Evolutionary conservation across 2,797 vertebrate species (phyloP).

Genomic region (Rhinella marina): DNA sequence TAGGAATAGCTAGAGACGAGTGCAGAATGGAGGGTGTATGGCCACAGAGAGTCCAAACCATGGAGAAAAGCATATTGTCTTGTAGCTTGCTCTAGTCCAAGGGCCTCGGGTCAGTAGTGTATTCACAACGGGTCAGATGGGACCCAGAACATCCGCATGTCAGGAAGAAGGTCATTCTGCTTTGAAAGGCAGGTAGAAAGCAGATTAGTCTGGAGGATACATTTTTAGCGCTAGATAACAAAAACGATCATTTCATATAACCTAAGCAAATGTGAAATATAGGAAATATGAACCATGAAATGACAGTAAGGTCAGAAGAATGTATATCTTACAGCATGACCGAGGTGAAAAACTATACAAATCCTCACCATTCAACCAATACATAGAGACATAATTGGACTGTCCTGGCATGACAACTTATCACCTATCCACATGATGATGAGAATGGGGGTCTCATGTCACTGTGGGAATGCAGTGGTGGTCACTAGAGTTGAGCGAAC

Average conservation of each 20-base stretch:
- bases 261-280: neutral
- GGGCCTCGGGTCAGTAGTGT: conserved; percentile 68
- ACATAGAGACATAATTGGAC: too few species aligned
- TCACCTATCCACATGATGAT: too few species aligned
- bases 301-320: too few species aligned
- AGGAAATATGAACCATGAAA: neutral
- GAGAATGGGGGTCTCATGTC: too few species aligned
- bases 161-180: conserved; percentile 68
- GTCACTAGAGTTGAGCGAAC: too few species aligned
- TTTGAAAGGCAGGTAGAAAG: conserved; percentile 49
- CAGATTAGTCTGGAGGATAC: neutral
- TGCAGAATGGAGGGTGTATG: conserved; percentile 51
- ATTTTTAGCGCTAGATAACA: neutral
- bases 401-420: too few species aligned
- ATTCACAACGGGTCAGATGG: conserved; percentile 67
- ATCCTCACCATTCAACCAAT: too few species aligned
- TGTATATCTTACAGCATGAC: too few species aligned
- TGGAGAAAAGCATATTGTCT: neutral
- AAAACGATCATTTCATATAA: neutral
- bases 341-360: too few species aligned
- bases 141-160: conserved; percentile 44
- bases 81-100: conserved; percentile 7
- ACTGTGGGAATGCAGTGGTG: too few species aligned
- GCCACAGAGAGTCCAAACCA: conserved; percentile 21
- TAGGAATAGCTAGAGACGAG: conserved; percentile 63